Conservation (phyloP, 37 sponge, comb jelly and placozoan genomes). For the Aplysina aerophoba region DNA sequence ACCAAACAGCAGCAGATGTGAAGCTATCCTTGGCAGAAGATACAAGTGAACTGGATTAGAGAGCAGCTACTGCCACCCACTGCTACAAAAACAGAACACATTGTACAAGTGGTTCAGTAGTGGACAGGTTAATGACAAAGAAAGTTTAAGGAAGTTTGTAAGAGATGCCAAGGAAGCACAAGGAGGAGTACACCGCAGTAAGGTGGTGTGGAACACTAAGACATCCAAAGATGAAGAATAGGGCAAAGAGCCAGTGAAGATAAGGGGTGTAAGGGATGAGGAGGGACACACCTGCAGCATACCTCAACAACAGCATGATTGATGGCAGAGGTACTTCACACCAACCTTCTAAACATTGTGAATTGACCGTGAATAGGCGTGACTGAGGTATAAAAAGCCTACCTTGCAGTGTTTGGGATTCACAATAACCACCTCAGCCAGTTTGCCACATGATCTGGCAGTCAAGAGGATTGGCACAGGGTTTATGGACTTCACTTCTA, state of each 20-base stretch:
- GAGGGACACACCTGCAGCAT: slow-evolving; percentile 10
- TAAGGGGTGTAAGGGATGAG: background rate
- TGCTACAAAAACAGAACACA: background rate
- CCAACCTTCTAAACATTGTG: slow-evolving; percentile 18
- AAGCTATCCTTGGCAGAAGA: slow-evolving; percentile 36
- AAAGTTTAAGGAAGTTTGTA: slow-evolving; percentile 4
- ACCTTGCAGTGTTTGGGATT: too few relatives aligned
- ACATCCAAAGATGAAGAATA: background rate
- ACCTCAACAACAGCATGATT: background rate
- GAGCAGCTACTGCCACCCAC: slow-evolving; percentile 16
- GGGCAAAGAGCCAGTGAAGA: background rate
- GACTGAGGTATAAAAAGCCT: background rate
- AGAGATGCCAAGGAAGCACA: slow-evolving; percentile 12
- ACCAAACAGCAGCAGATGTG: too few relatives aligned
- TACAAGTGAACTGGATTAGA: slow-evolving; percentile 41
- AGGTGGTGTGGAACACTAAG: background rate
- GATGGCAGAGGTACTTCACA: slow-evolving; percentile 6
- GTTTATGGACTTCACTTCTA: too few relatives aligned
- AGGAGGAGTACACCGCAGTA: background rate
- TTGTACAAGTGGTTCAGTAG: slow-evolving; percentile 4
- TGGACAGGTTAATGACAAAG: background rate
- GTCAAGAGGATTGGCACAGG: too few relatives aligned
- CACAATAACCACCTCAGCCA: too few relatives aligned
- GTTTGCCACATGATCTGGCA: too few relatives aligned
- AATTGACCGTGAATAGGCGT: background rate